Conservation (phyloP, 2,113 vertebrate species). For the Coregonus clupeaformis region DNA sequence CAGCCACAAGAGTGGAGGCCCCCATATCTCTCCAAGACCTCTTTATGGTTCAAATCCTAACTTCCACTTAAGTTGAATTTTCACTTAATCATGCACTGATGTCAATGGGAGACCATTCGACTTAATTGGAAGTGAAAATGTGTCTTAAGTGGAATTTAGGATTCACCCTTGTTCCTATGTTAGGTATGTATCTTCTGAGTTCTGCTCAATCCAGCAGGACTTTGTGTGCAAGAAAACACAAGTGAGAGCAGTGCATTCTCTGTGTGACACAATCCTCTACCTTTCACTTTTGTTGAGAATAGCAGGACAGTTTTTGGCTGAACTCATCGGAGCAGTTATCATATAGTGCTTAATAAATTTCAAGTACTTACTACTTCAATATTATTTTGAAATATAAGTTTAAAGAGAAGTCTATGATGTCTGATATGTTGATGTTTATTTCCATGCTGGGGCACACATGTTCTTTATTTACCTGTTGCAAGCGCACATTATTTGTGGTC, state of each 20-base stretch:
- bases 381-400: conserved; percentile 48
- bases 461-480: conserved; percentile 40
- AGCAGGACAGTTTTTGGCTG: conserved; percentile 42
- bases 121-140: too few species aligned
- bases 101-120: too few species aligned
- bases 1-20: conserved; percentile 47
- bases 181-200: conserved; percentile 42
- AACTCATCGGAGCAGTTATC: conserved; percentile 46
- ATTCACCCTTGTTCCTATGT: conserved; percentile 33
- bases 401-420: conserved; percentile 8
- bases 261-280: conserved; percentile 44
- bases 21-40: conserved; percentile 28
- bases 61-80: too few species aligned
- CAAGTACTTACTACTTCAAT: conserved; percentile 45
- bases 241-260: conserved; percentile 63
- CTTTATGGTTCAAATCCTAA: conserved; percentile 1
- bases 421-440: conserved; percentile 52
- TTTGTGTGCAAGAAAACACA: conserved; percentile 48
- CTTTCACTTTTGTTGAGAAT: conserved; percentile 43
- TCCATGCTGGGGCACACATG: conserved; percentile 31
- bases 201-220: conserved; percentile 51
- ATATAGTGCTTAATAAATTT: conserved; percentile 41
- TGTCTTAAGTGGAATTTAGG: too few species aligned
- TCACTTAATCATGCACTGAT: too few species aligned
- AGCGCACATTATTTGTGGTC: conserved; percentile 50